Evolutionary conservation across 2,797 vertebrate species (phyloP).

Genomic region (Onychomys arenicola): DNA sequence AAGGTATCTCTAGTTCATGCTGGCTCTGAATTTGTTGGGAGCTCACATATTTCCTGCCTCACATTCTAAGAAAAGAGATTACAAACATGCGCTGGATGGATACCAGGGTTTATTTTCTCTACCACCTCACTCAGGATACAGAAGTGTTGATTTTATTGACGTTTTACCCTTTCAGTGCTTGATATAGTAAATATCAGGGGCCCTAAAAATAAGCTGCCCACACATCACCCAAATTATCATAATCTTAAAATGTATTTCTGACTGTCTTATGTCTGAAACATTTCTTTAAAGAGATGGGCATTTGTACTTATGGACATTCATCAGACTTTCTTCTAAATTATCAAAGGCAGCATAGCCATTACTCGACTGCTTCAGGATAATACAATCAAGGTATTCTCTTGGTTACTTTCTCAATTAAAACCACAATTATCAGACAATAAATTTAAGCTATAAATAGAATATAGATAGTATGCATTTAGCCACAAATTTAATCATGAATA

Average conservation of each 20-base stretch:
- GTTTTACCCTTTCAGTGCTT: background rate
- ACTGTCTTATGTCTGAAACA: background rate
- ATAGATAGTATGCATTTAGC: background rate
- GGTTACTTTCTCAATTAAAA: conserved; percentile 35
- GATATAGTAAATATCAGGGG: background rate
- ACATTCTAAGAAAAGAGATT: background rate
- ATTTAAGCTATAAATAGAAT: background rate
- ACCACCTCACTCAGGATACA: background rate
- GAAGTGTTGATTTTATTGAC: background rate
- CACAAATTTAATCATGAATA: background rate
- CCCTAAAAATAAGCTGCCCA: background rate
- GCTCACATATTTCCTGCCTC: background rate
- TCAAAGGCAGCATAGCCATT: background rate
- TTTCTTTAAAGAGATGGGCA: background rate
- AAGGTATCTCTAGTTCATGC: background rate
- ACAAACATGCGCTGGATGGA: background rate
- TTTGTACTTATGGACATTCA: conserved; percentile 4
- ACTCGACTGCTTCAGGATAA: background rate
- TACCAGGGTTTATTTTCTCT: background rate
- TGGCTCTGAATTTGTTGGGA: background rate
- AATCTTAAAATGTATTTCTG: background rate
- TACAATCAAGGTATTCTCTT: background rate
- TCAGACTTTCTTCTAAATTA: background rate
- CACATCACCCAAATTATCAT: background rate
- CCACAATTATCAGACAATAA: conserved; percentile 16